Evolutionary conservation across 2,113 vertebrate species (phyloP), one percentile per base, ranked within the genome.

Genomic region (Pavo muticus): DNA sequence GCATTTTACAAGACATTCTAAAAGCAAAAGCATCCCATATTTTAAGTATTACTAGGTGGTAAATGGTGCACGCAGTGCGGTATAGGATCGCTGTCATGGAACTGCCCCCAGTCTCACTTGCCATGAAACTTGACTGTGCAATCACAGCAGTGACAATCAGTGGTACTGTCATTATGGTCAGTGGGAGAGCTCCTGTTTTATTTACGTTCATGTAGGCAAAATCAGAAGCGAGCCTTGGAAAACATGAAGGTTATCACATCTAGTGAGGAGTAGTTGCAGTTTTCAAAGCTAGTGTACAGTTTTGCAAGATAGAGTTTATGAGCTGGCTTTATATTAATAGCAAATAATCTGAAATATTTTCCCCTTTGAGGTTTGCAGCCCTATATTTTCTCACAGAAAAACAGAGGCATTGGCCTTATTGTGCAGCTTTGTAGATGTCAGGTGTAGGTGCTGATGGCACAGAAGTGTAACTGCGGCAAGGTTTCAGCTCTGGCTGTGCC

Each of bases 111-210:
- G 57, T 72, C 82, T 84, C 80, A 78, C 83, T 90, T 91, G 83
- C 90, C 75, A 71, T 4, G 1, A 60, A 86, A 61, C 48, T 44
- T 65, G 57, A 59, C 42, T 80, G 74, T 45, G 63, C 78, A 89
- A 61, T 85, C 83, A 87, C 88, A 72, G 52, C 76, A 70, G 70
- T 79, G 95, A 61, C 92, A 95, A 79, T 84, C 88, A 88, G 54
- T 40, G 75, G 71, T 78, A 21, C 32, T 94, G 83, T 95, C 88
- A 81, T 96, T 92, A 93, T 29, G 76, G 84, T 87, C 93, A 94
- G 91, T 90, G 88, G 85, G 91, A 64, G 65, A 90, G 75, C 10
- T 5, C 72, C 92, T 90, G 85, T 91, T 96, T 93, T 95, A 93
- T 95, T 95, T 94, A 81, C 47, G 64, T 91, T 86, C 72, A 48